These are phyloP conservation scores for Abrostola triplasia DNA, from an alignment of 2,888 invertebrate species.

Conservation along the genomic window DNA sequence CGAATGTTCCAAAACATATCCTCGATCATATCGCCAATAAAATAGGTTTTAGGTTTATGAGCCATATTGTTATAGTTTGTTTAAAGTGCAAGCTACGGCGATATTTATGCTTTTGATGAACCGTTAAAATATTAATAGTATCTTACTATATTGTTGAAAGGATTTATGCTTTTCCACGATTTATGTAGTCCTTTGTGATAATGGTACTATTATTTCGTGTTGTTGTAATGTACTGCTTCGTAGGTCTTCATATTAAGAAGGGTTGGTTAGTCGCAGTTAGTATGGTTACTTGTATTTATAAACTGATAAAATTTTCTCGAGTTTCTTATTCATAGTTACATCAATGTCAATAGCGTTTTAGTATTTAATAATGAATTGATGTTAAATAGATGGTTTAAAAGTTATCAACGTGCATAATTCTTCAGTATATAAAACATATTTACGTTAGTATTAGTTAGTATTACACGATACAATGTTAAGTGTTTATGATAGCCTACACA, in stretches of 20 bases:
- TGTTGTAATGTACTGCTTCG: conserved; percentile 20
- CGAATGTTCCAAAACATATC: conserved; percentile 67
- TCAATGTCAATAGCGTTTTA: conserved; percentile 33
- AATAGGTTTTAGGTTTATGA: conserved; percentile 71
- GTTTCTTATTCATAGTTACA: conserved; percentile 15
- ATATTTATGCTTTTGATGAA: conserved; percentile 63
- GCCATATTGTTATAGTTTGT: conserved; percentile 60
- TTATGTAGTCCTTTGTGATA: conserved; percentile 55
- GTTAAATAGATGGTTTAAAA: conserved; percentile 25
- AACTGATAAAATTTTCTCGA: conserved; percentile 11
- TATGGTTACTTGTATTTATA: conserved; percentile 2
- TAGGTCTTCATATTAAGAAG: conserved; percentile 19
- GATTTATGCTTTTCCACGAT: conserved; percentile 46
- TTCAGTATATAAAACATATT: conserved; percentile 28
- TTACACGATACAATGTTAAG: conserved; percentile 18
- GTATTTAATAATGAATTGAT: conserved; percentile 21
- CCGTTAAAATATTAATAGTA: conserved; percentile 62
- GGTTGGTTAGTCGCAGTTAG: conserved; percentile 22
- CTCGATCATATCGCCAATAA: conserved; percentile 73
- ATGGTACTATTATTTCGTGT: conserved; percentile 35
- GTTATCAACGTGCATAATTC: conserved; percentile 15
- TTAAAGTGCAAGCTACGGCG: conserved; percentile 60
- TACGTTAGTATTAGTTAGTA: conserved; percentile 22
- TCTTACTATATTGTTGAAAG: conserved; percentile 43
- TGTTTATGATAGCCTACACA: conserved; percentile 19